Evolutionary conservation across 1,140 invertebrate genomes (phyloP), one percentile per base, ranked within the genome.

Genomic region (Calliphora vicina): DNA sequence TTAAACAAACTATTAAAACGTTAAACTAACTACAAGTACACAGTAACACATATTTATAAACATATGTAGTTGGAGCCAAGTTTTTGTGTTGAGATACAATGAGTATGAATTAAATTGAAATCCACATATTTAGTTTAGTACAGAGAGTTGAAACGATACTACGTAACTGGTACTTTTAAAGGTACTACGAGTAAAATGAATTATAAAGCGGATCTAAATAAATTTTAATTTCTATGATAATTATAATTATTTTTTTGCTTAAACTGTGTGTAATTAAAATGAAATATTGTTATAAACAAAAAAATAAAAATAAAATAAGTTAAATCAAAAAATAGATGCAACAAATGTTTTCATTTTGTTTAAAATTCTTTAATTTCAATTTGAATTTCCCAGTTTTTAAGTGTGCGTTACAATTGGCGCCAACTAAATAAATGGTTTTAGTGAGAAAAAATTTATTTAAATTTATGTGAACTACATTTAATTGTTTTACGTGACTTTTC

Each of bases 401-500:
- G 23, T 67, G 12, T 67, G 61, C 20, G 4, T 23, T 23, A 67
- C 9, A 23, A 67, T 23, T 67, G 61, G 61, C 61, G 61, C 61
- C 61, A 23, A 6, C 25, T 6, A 67, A 50, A 67, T 67, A 67
- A 67, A 57, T 57, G 50, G n/a, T 57, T 67, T 23, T 8, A 67
- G n/a, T 9, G 8, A 2, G 23, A 23, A 20, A 23, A 67, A 67
- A 67, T 67, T 50, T 50, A 50, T 17, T 67, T 67, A 23, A 23
- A 12, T 67, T 67, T 67, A 67, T 67, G 61, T 67, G 23, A 67
- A 25, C 74, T 15, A 74, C n/a, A 78, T 20, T 78, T 78, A 78
- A 78, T 78, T 78, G 74, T 78, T 78, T 45, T 10, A 78, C 74
- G 74, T 78, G 74, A 78, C 74, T 35, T 10, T 78, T 67, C 9